Evolutionary conservation across 2,797 vertebrate species (phyloP), one percentile per base, ranked within the genome.

Genomic region (Myiothlypis chrysogaster): DNA sequence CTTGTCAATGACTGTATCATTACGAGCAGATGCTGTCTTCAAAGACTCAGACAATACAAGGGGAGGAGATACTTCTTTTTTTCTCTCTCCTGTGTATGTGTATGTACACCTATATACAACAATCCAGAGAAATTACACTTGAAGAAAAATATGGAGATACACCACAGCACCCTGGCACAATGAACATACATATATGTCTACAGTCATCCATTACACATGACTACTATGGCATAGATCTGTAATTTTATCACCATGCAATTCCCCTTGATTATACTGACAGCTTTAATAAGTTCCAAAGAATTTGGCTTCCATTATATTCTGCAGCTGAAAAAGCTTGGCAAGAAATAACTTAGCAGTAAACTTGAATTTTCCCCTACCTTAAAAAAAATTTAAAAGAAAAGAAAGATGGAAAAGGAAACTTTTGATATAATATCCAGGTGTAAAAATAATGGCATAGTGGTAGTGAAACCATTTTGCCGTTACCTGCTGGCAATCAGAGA

Each of bases 261-360:
- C 57, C 64, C 89, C 70, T 95, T 57, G 68, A 87, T 90, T 96
- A 77, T 63, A 66, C 73, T 97, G 76, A 96, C 94, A 93, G 79
- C 46, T 44, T 47, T 94, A 96, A 88, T 90, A 97, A 95, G 91
- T 89, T 96, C 95, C 78, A 93, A 97, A 88, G 47, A 77, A 49
- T 64, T 95, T 94, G 92, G 91, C 66, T 66, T 84, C 87, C 20
- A 2, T 49, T 55, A 59, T 79, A 80, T 72, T 61, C 92, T 89
- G 52, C 91, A 97, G 93, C 90, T 97, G 91, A 96, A 94, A 93
- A 88, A 72, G 28, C 66, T 96, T 97, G 97, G 95, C 96, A 97
- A 95, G 73, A 78, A 97, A 88, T 89, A 90, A 93, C 57, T 84
- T 57, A 56, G 83, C 61, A 89, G 59, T 90, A 64, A 84, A 86